Base-by-base conservation (phyloP, 2,888 invertebrate genomes). In the Clitarchus hookeri region DNA sequence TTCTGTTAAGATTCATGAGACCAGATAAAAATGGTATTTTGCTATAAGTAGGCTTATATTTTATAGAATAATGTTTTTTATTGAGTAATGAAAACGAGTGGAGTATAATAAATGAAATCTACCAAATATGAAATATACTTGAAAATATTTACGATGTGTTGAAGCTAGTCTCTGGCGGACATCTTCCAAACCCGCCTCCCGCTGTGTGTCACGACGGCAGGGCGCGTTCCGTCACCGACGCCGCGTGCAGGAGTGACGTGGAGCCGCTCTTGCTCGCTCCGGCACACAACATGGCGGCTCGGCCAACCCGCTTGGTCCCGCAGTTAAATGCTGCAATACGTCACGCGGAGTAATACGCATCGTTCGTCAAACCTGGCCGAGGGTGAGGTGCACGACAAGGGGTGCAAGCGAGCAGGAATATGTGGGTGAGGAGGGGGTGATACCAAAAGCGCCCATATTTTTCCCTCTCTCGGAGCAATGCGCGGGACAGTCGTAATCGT, bases 271-370 rank as follows among this genome's bases (percentile, higher is more conserved):
- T 65, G 65, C 65, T n/a, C n/a, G 0, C 13, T 16, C 65, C 65
- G 19, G n/a, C n/a, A 9, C 65, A n/a, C 13, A 65, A 23, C 65
- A 65, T n/a, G 65, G 65, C 65, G n/a, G 65, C n/a, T 8, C 65
- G 16, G 23, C 8, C 65, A 19, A 23, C 23, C 65, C 65, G 16
- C 65, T n/a, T 23, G 23, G 23, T 65, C 65, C 65, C 65, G n/a
- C 65, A 65, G 65, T 65, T 65, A 65, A n/a, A 65, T 65, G 65
- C 65, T 65, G 65, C 65, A 65, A 65, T 65, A 65, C 65, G 65
- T 65, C 65, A 65, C 65, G 2, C 65, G 65, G 65, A 65, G 65
- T 65, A 65, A 65, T 65, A 65, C 65, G 65, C 8, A 23, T 65
- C 65, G 65, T 65, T 23, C 65, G 65, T 65, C 65, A 65, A 65